Evolutionary conservation across 2,888 invertebrate genomes (phyloP).

Genomic region (Pinctada fucata): DNA sequence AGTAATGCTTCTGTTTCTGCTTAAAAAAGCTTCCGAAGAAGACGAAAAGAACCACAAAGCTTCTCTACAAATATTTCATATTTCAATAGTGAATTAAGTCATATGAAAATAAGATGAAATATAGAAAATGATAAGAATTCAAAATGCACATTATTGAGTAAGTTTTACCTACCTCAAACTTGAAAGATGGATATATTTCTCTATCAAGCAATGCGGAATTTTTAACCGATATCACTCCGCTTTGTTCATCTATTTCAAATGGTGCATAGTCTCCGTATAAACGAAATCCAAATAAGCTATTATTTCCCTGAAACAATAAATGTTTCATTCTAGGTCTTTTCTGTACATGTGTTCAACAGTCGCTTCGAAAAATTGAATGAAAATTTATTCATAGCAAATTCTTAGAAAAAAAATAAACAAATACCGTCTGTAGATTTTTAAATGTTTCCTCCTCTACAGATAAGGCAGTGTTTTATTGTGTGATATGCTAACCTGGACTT

Average conservation of each 20-base stretch:
- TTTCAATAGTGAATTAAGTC: neutral
- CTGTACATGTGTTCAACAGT: no score
- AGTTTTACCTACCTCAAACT: slow-evolving; percentile 18
- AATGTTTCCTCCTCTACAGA: no score
- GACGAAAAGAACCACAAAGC: no score
- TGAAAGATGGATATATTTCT: neutral
- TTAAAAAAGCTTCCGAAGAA: no score
- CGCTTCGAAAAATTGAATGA: no score
- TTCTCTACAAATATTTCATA: neutral
- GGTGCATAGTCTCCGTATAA: neutral
- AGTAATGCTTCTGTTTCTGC: no score
- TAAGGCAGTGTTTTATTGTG: no score
- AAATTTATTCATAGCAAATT: no score
- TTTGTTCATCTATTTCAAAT: slow-evolving; percentile 2
- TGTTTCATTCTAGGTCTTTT: no score
- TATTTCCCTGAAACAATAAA: slow-evolving; percentile 17
- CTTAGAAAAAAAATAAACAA: no score
- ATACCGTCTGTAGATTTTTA: no score
- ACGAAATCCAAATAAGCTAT: slow-evolving; percentile 20
- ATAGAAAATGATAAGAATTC: neutral
- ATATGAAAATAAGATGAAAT: neutral
- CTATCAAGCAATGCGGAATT: slow-evolving; percentile 13
- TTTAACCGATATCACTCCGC: slow-evolving; percentile 18
- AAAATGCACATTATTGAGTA: neutral
- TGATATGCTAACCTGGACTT: no score